These are phyloP conservation scores for Ferdinandea cuprea DNA, from an alignment of 2,888 invertebrate genomes.

Conservation along the genomic window DNA sequence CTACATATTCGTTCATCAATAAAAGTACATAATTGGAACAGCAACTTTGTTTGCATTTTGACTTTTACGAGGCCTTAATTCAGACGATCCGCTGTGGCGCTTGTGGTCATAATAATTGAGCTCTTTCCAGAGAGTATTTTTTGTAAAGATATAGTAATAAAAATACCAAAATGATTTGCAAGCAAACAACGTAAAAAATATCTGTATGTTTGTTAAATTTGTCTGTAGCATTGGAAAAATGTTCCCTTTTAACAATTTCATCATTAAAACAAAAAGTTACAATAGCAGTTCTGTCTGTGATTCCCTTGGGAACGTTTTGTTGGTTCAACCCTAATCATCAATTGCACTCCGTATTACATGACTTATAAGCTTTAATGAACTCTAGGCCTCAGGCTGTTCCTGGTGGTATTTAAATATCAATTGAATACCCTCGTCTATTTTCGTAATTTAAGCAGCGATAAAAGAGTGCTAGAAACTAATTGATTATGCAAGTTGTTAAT, in stretches of 20 bases:
- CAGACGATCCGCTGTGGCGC: conserved; percentile 13
- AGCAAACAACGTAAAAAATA: conserved; percentile 65
- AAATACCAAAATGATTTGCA: conserved; percentile 55
- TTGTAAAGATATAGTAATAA: conserved; percentile 2
- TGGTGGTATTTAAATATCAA: conserved; percentile 54
- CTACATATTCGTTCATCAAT: conserved; percentile 3
- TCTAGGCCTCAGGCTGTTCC: conserved; percentile 38
- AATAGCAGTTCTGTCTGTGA: conserved; percentile 26
- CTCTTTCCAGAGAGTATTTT: conserved; percentile 34
- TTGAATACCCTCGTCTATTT: conserved; percentile 13
- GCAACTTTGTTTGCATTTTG: conserved; percentile 68
- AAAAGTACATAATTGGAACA: conserved; percentile 36
- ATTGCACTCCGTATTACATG: conserved; percentile 48
- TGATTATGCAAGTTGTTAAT: not conserved
- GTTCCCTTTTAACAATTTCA: conserved; percentile 37
- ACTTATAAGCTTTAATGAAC: conserved; percentile 59
- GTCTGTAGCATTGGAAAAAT: conserved; percentile 60
- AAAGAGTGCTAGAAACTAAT: conserved; percentile 24
- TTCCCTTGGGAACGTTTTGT: conserved; percentile 54
- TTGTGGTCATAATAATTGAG: conserved; percentile 60
- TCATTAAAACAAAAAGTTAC: conserved; percentile 63
- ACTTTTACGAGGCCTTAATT: conserved; percentile 67
- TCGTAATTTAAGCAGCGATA: conserved; percentile 33
- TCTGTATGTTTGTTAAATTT: conserved; percentile 43
- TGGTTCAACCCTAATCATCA: conserved; percentile 35